Evolutionary conservation across 2,113 vertebrate genomes (phyloP).

Genomic region (Eubucco bourcierii): DNA sequence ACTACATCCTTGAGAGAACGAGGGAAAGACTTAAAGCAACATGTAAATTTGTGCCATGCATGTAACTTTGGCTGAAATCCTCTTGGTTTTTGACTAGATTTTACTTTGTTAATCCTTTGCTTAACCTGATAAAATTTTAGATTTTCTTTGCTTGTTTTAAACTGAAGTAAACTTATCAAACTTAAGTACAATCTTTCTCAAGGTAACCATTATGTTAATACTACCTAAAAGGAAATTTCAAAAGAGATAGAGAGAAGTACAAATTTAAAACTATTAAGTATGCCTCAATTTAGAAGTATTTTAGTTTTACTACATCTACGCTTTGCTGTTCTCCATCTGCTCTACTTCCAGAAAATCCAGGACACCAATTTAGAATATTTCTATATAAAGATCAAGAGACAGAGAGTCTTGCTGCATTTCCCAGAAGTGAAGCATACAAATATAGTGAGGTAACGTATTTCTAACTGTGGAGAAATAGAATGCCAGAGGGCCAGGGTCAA

Average conservation of each 20-base stretch:
- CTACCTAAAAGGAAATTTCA: not conserved
- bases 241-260: not conserved
- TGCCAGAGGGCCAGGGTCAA: slow-evolving; percentile 4
- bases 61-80: not conserved
- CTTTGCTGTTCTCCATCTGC: not conserved
- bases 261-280: not conserved
- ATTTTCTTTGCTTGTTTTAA: not conserved
- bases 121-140: not conserved
- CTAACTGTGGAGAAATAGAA: not conserved
- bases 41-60: not conserved
- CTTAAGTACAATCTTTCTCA: not conserved
- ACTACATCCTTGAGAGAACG: not conserved
- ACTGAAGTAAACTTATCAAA: not conserved
- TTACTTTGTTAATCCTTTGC: not conserved
- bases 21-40: not conserved
- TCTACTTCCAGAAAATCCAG: slow-evolving; percentile 7
- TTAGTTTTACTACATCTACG: not conserved
- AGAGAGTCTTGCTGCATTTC: slow-evolving; percentile 18
- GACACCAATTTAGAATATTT: slow-evolving; percentile 12
- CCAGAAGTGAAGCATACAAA: slow-evolving; percentile 15
- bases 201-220: not conserved
- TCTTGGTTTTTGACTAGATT: not conserved
- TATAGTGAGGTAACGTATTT: not conserved
- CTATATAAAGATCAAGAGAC: not conserved
- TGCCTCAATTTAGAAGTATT: not conserved